Evolutionary conservation across 2,797 vertebrate species (phyloP).

Genomic region (Catharus ustulatus): DNA sequence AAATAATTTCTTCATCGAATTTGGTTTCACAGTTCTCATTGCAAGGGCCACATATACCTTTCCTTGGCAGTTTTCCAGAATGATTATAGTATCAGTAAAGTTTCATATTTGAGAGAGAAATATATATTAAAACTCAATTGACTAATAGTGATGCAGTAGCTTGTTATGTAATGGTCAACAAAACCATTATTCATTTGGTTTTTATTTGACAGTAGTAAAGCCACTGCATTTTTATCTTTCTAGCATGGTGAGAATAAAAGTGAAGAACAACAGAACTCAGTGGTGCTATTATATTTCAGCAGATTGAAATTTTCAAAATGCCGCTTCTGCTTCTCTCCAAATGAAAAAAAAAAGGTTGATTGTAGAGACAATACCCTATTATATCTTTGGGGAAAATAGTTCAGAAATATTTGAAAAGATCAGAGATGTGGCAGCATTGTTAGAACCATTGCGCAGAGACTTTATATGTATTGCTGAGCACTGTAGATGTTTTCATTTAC

Average conservation of each 20-base stretch:
- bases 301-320: slow-evolving; percentile 64
- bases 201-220: slow-evolving; percentile 29
- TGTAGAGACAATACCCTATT: slow-evolving; percentile 36
- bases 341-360: slow-evolving; percentile 26
- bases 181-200: slow-evolving; percentile 31
- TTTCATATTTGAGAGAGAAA: not conserved
- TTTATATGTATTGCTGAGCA: not conserved
- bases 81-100: not conserved
- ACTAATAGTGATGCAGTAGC: not conserved
- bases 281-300: slow-evolving; percentile 18
- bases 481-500: slow-evolving; percentile 29
- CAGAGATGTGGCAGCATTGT: not conserved
- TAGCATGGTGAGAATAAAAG: slow-evolving; percentile 6
- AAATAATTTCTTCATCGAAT: not conserved
- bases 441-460: not conserved
- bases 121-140: not conserved
- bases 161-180: slow-evolving; percentile 18
- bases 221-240: slow-evolving; percentile 23
- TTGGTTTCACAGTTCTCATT: not conserved
- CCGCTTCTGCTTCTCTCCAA: slow-evolving; percentile 44
- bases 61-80: not conserved
- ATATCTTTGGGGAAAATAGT: slow-evolving; percentile 22
- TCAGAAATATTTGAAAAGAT: slow-evolving; percentile 43
- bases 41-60: not conserved
- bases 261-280: slow-evolving; percentile 14